These are phyloP conservation scores for Etia nguti DNA, from an alignment of 2,113 vertebrate genomes.

Conservation along the genomic window DNA sequence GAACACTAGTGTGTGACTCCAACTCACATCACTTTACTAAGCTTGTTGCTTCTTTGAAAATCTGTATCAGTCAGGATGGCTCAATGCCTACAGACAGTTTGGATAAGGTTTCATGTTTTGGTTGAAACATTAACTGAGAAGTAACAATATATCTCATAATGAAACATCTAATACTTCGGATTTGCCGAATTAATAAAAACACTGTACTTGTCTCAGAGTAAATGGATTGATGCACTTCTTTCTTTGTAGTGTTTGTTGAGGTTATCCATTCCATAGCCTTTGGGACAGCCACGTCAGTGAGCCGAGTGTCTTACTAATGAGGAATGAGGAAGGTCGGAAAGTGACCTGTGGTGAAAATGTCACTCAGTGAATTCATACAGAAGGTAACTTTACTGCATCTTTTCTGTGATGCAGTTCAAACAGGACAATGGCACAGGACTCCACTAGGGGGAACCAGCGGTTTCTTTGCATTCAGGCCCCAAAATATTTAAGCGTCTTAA, in stretches of 20 bases:
- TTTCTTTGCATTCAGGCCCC: slow-evolving; percentile 2
- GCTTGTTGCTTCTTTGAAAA: slow-evolving; percentile 11
- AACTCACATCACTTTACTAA: slow-evolving; percentile 18
- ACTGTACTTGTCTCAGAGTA: slow-evolving; percentile 12
- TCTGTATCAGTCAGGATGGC: neutral
- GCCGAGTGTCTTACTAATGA: slow-evolving; percentile 23
- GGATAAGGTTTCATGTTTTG: neutral
- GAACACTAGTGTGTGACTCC: slow-evolving; percentile 10
- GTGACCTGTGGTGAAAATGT: neutral
- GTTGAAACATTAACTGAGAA: slow-evolving; percentile 14
- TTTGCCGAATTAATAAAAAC: slow-evolving; percentile 49
- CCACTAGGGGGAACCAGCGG: neutral
- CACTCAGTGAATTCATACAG: neutral
- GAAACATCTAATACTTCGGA: slow-evolving; percentile 8
- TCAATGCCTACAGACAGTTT: neutral
- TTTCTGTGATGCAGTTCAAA: neutral
- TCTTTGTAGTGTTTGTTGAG: slow-evolving; percentile 38
- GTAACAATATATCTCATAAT: slow-evolving; percentile 22
- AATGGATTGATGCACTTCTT: slow-evolving; percentile 41
- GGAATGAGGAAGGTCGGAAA: neutral
- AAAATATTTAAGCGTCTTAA: neutral
- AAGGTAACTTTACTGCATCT: neutral
- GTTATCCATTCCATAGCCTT: slow-evolving; percentile 53
- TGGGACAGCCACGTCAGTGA: slow-evolving; percentile 18
- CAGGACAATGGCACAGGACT: neutral